phyloP scores from a whole-genome alignment of 1,140 invertebrate genomes.

The Apis florea region DNA sequence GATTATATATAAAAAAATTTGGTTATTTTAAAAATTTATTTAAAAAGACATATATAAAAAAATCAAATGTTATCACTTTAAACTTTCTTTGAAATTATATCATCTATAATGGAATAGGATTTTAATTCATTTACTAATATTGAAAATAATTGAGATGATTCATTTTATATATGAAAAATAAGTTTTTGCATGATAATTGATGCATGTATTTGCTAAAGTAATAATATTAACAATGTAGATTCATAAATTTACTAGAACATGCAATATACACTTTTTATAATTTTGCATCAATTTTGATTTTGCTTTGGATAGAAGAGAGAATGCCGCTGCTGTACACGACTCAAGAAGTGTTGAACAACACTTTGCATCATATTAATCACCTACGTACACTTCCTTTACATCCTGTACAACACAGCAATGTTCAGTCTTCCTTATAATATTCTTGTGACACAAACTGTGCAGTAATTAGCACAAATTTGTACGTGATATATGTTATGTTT shows the following conservation, averaged over 20 bases:
- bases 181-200: constrained; percentile 14
- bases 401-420: constrained; percentile 72
- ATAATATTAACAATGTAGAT: constrained; percentile 32
- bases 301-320: constrained; percentile 77
- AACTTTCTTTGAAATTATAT: too few species aligned
- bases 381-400: constrained; percentile 74
- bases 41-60: too few species aligned
- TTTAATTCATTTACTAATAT: neutral
- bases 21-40: too few species aligned
- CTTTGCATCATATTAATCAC: constrained; percentile 77
- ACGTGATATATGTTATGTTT: constrained; percentile 58
- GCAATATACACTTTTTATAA: constrained; percentile 65
- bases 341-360: constrained; percentile 79
- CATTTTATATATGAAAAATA: neutral
- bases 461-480: constrained; percentile 57
- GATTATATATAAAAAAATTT: too few species aligned
- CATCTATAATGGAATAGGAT: too few species aligned
- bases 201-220: constrained; percentile 26
- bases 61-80: too few species aligned
- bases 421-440: constrained; percentile 70
- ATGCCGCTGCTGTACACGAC: constrained; percentile 79
- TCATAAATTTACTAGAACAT: constrained; percentile 42
- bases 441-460: constrained; percentile 52
- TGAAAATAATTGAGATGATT: neutral
- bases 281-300: constrained; percentile 73